Evolutionary conservation across 2,888 invertebrate species (phyloP), one percentile per base, ranked within the genome.

Genomic region (Desoria tigrina): DNA sequence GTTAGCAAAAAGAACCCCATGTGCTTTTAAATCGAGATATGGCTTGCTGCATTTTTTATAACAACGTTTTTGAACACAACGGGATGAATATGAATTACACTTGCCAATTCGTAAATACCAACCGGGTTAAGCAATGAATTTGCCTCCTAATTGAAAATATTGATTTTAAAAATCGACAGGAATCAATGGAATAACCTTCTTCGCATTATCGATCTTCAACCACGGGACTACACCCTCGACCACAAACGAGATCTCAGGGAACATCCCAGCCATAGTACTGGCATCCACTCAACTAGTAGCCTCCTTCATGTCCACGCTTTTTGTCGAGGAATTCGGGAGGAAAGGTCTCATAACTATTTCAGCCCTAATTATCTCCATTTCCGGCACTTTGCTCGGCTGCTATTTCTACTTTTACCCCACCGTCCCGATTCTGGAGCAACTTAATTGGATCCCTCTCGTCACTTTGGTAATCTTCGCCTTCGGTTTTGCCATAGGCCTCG

Each of bases 121-220:
- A n/a, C n/a, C n/a, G n/a, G n/a, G n/a, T n/a, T n/a, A n/a, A n/a
- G n/a, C n/a, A n/a, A n/a, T n/a, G n/a, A n/a, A n/a, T n/a, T n/a
- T n/a, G n/a, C n/a, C n/a, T n/a, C n/a, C n/a, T n/a, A n/a, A n/a
- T n/a, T n/a, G n/a, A n/a, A n/a, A n/a, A n/a, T n/a, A n/a, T n/a
- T n/a, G n/a, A n/a, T n/a, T n/a, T n/a, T n/a, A n/a, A n/a, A n/a
- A n/a, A n/a, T n/a, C n/a, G n/a, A n/a, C 32, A 69, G 75, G 75
- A 57, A 73, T 75, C 18, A 75, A 75, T 26, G 75, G 72, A 23
- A 68, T 75, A 6, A 72, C 72, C 3, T 75, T 75, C 37, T 75
- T 72, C 59, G 68, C 72, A 16, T 65, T 72, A 1, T 63, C 68
- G 9, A 75, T 75, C 49, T 73, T 75, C 49, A 63, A 63, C 42